Evolutionary conservation across 1,140 invertebrate species (phyloP), one percentile per base, ranked within the genome.

Genomic region (Drosophila malerkotliana): DNA sequence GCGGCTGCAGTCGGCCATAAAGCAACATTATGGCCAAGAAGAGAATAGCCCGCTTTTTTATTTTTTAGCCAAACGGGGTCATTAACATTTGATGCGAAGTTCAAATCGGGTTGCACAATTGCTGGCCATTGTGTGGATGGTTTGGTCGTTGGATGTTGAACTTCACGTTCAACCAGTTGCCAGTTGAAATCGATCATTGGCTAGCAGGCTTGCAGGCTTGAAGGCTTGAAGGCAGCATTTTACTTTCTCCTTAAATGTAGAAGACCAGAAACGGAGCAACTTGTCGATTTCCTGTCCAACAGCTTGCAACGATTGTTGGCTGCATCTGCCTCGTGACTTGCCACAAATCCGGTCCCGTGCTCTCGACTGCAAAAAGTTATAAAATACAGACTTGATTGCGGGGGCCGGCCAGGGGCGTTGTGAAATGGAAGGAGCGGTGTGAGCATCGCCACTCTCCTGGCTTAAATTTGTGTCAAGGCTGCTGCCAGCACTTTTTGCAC

Each of bases 161-260:
- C 72, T 85, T 75, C 78, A 87, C 66, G 74, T 64, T 60, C 59
- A 87, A 87, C 78, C 82, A 72, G 75, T 79, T 83, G 63, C 47
- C 49, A 32, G 57, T 30, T 69, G 44, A 69, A 69, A 69, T 69
- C 66, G 66, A 69, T 69, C 66, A 21, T 15, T 51, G 30, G 14
- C 45, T 39, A 45, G 44, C 37, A 26, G 9, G 51, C 55, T 41
- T 57, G 63, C 64, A 57, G 18, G 18, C 18, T 18, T 18, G n/a
- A 18, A 18, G 44, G 41, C 37, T 39, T 1, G 49, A 49, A 52
- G 73, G 63, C 64, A 60, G 60, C 55, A 41, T 55, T 69, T 85
- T 85, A 85, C 82, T 85, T 85, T 85, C 82, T 82, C 82, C 83
- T 82, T 82, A 87, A 85, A 87, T 58, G 82, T 82, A 87, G 83